Evolutionary conservation across 2,888 invertebrate species (phyloP).

Genomic region (Agrotis segetum): DNA sequence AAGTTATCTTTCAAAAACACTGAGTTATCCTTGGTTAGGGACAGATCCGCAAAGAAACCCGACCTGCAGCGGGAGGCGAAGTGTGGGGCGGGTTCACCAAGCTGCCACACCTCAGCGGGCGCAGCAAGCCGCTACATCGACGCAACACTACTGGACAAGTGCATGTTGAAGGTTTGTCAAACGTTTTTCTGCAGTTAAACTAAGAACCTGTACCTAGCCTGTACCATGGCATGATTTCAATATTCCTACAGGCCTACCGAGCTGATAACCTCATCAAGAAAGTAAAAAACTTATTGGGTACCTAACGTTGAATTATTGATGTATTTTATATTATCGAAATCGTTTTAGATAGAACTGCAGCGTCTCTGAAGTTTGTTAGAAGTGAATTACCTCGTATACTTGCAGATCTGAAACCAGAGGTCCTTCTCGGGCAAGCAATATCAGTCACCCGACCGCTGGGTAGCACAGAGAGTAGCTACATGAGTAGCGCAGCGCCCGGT

Average conservation of each 20-base stretch:
- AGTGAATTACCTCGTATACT: slow-evolving; percentile 22
- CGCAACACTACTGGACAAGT: slow-evolving; percentile 57
- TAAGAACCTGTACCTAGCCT: no score
- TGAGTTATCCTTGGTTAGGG: neutral
- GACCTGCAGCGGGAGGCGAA: slow-evolving; percentile 70
- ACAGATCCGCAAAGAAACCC: slow-evolving; percentile 68
- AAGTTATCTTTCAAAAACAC: neutral
- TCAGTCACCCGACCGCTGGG: slow-evolving; percentile 76
- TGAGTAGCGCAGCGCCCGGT: slow-evolving; percentile 29
- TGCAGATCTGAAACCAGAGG: slow-evolving; percentile 72
- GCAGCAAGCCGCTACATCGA: slow-evolving; percentile 51
- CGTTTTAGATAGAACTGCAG: neutral
- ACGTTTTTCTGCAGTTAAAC: no score
- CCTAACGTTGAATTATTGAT: neutral
- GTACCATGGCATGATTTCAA: no score
- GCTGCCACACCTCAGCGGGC: slow-evolving; percentile 51
- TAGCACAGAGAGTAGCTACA: slow-evolving; percentile 59
- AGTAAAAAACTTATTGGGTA: neutral
- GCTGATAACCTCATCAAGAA: no score
- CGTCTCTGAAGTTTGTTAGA: no score
- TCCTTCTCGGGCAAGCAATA: slow-evolving; percentile 76
- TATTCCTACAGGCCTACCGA: no score
- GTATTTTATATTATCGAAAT: no score
- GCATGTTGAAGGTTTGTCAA: slow-evolving; percentile 43
- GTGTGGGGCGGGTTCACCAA: slow-evolving; percentile 83